Percentiles rank a stretch among this genome's conserved stretches.
phyloP scores from a whole-genome alignment of 2,797 vertebrate species.

The Acanthiza pusilla region DNA sequence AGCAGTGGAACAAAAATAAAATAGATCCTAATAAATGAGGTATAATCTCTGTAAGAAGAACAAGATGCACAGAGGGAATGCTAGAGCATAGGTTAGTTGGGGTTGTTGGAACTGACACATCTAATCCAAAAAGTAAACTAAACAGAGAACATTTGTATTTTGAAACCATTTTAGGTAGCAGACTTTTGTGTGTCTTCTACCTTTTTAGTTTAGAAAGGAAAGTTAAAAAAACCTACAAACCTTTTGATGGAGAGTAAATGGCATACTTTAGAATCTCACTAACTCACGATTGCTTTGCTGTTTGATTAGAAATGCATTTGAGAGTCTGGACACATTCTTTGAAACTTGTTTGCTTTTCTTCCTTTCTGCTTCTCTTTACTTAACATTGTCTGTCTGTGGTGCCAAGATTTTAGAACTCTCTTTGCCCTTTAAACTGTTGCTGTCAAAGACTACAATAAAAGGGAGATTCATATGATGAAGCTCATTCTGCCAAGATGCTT shows the following conservation, averaged over 20 bases:
- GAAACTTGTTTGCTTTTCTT: slow-evolving; percentile 50
- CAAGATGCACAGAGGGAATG: slow-evolving; percentile 15
- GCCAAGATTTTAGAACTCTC: slow-evolving; percentile 18
- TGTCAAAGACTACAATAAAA: slow-evolving; percentile 34
- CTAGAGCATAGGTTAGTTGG: slow-evolving; percentile 44
- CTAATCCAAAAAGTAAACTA: slow-evolving; percentile 61
- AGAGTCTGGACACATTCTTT: slow-evolving; percentile 54
- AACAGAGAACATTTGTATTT: slow-evolving; percentile 49
- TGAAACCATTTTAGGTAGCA: slow-evolving; percentile 50
- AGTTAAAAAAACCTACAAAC: background rate
- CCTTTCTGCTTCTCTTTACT: slow-evolving; percentile 26
- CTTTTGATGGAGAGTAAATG: slow-evolving; percentile 58
- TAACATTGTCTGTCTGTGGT: slow-evolving; percentile 16
- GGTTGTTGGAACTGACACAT: slow-evolving; percentile 39
- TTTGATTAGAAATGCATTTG: slow-evolving; percentile 50
- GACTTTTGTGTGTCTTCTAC: slow-evolving; percentile 46
- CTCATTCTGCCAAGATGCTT: slow-evolving; percentile 23
- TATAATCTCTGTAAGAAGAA: slow-evolving; percentile 43
- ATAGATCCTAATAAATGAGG: background rate
- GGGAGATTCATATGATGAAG: background rate
- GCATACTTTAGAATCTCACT: slow-evolving; percentile 44
- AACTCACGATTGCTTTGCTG: slow-evolving; percentile 49
- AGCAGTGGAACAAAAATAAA: slow-evolving; percentile 35
- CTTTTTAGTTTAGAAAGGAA: slow-evolving; percentile 51
- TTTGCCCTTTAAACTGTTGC: slow-evolving; percentile 26